Percentiles rank a stretch among this genome's conserved stretches.
phyloP scores from a whole-genome alignment of 2,797 vertebrate genomes.

The Ceryle rudis region DNA sequence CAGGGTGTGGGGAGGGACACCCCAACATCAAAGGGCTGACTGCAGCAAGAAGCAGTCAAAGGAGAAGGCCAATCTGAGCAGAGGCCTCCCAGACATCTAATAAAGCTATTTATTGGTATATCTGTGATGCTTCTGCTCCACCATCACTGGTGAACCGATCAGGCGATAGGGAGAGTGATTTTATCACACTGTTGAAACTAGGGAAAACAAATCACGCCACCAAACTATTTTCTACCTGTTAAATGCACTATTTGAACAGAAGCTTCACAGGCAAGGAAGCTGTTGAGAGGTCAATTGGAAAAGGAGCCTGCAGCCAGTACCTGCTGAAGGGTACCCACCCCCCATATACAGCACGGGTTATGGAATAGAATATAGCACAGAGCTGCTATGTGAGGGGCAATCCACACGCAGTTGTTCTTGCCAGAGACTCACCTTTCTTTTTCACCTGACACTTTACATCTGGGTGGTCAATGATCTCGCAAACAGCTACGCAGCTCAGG shows the following conservation, averaged over 20 bases:
- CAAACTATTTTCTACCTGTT: not conserved
- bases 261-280: not conserved
- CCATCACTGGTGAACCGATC: not conserved
- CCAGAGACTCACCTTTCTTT: slow-evolving; percentile 89
- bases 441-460: slow-evolving; percentile 97
- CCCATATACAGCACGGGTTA: accelerated
- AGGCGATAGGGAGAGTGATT: not conserved
- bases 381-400: not conserved
- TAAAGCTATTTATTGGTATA: not conserved
- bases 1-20: not conserved
- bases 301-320: not conserved
- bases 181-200: not conserved
- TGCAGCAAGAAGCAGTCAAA: not conserved
- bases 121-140: not conserved
- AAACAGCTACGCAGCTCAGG: slow-evolving; percentile 95
- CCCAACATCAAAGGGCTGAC: not conserved
- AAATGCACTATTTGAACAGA: not conserved
- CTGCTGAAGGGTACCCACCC: not conserved
- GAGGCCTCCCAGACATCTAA: not conserved
- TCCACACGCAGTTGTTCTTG: not conserved
- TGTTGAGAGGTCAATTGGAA: not conserved
- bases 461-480: slow-evolving; percentile 97
- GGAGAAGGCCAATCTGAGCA: not conserved
- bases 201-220: not conserved
- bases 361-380: not conserved